Evolutionary conservation across 2,888 invertebrate species (phyloP).

Genomic region (Cosmia trapezina): DNA sequence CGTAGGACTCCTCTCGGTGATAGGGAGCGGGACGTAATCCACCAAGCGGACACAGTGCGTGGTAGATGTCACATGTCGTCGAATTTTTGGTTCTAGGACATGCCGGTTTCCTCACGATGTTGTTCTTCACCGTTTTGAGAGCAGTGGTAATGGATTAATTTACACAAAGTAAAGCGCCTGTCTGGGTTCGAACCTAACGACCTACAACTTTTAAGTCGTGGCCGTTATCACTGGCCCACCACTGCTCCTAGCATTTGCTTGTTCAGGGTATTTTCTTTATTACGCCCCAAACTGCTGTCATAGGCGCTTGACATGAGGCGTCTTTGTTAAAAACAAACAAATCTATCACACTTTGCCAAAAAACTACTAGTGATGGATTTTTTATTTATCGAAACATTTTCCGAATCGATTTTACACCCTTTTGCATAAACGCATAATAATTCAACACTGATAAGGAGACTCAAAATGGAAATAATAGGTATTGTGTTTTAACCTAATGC

Average conservation of each 20-base stretch:
- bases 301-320: not conserved
- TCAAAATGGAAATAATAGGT: not conserved
- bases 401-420: not conserved
- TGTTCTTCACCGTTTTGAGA: too few relatives aligned
- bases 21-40: too few relatives aligned
- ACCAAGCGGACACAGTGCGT: too few relatives aligned
- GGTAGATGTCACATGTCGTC: too few relatives aligned
- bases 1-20: too few relatives aligned
- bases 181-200: too few relatives aligned
- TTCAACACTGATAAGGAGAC: not conserved
- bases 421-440: not conserved
- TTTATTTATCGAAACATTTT: not conserved
- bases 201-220: too few relatives aligned
- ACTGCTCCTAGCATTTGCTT: not conserved
- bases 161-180: too few relatives aligned
- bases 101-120: too few relatives aligned
- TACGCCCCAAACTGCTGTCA: not conserved
- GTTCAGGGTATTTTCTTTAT: not conserved
- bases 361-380: not conserved
- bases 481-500: not conserved
- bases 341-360: not conserved
- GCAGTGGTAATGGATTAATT: too few relatives aligned
- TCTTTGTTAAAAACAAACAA: not conserved
- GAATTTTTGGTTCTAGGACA: too few relatives aligned
- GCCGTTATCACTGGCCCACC: too few relatives aligned